These are phyloP conservation scores for Tenebrio molitor DNA, from an alignment of 1,140 invertebrate species.

Conservation along the genomic window DNA sequence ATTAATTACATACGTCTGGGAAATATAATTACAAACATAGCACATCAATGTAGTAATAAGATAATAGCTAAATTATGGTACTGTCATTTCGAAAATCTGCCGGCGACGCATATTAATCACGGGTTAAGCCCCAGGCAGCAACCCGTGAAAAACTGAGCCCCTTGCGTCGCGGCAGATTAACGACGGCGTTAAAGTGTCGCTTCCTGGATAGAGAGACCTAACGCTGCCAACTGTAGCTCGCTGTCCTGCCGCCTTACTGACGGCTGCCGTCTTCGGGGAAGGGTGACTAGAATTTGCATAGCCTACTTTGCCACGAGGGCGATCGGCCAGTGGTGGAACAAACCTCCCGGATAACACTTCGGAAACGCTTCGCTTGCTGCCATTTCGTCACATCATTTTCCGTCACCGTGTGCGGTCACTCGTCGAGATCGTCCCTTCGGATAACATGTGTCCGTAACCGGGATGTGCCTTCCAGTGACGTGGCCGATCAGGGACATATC, in stretches of 20 bases:
- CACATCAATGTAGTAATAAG: slow-evolving; percentile 58
- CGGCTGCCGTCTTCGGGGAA: slow-evolving; percentile 26
- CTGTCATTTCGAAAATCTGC: slow-evolving; percentile 44
- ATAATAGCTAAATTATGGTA: slow-evolving; percentile 55
- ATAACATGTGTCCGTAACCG: slow-evolving; percentile 13
- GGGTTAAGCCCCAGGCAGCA: slow-evolving; percentile 59
- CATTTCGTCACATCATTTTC: slow-evolving; percentile 31
- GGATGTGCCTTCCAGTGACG: slow-evolving; percentile 40
- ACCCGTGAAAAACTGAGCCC: slow-evolving; percentile 65
- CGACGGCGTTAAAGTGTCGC: slow-evolving; percentile 58
- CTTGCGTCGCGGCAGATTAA: slow-evolving; percentile 60
- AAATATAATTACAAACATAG: slow-evolving; percentile 61
- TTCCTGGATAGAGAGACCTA: slow-evolving; percentile 63
- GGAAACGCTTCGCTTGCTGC: slow-evolving; percentile 12
- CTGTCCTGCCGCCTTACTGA: slow-evolving; percentile 39
- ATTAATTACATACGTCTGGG: slow-evolving; percentile 52
- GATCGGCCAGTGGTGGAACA: slow-evolving; percentile 48
- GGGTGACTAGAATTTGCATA: slow-evolving; percentile 57
- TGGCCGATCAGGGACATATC: slow-evolving; percentile 37
- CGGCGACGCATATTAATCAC: slow-evolving; percentile 52
- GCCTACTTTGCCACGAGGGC: slow-evolving; percentile 45
- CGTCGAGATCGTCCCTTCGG: slow-evolving; percentile 3
- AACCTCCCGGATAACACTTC: slow-evolving; percentile 36
- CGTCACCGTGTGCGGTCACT: slow-evolving; percentile 8
- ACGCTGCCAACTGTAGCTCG: slow-evolving; percentile 45